Percentiles rank a stretch among this genome's conserved stretches.
Evolutionary conservation across 2,113 vertebrate species (phyloP).

Genomic region (Platysternon megacephalum): DNA sequence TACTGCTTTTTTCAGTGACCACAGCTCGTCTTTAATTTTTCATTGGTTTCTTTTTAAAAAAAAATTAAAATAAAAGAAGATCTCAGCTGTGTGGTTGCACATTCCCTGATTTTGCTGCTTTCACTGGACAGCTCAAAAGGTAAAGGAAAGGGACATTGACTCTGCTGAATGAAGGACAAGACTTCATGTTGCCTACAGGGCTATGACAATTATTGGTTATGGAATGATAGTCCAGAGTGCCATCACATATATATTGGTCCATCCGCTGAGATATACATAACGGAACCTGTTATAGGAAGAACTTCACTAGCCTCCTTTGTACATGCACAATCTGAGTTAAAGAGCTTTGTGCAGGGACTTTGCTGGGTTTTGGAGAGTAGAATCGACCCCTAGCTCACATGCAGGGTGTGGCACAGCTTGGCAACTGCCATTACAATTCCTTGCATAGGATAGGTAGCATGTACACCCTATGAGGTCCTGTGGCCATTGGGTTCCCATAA

Average conservation of each 20-base stretch:
- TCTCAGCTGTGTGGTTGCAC: conserved; percentile 39
- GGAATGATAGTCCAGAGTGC: neutral
- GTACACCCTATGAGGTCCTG: neutral
- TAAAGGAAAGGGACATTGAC: neutral
- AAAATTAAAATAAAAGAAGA: conserved; percentile 26
- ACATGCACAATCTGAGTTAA: neutral
- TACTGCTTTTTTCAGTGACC: conserved; percentile 25
- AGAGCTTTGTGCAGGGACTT: neutral
- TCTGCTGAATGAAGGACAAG: neutral
- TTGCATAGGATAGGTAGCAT: neutral
- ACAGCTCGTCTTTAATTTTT: conserved; percentile 30
- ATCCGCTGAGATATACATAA: neutral
- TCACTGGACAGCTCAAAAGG: neutral
- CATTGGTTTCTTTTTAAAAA: conserved; percentile 18
- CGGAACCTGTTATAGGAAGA: neutral
- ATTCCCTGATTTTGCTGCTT: neutral
- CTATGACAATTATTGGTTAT: rapidly evolving
- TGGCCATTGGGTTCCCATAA: neutral
- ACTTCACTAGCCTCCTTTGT: neutral
- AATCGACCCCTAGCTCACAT: neutral
- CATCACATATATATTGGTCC: rapidly evolving
- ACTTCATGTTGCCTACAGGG: neutral
- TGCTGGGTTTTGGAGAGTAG: neutral
- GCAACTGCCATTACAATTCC: neutral
- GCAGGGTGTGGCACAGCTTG: neutral